Percentiles rank a stretch among this genome's conserved stretches.
Evolutionary conservation across 2,797 vertebrate genomes (phyloP).

Genomic region (Thripadectes ignobilis): DNA sequence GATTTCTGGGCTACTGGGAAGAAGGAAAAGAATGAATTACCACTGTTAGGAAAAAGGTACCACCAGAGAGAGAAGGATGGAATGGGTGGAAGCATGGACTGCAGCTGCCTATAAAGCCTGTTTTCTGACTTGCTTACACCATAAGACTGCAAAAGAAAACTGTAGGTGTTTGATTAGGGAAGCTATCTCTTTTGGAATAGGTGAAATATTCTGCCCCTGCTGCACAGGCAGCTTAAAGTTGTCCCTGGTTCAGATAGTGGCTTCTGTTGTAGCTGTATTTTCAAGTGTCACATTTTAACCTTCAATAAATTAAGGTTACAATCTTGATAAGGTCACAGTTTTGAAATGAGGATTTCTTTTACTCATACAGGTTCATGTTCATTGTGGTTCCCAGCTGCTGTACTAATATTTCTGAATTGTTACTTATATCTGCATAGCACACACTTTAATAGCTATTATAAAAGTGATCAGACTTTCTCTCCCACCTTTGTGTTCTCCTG

Average conservation of each 20-base stretch:
- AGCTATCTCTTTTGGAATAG: neutral
- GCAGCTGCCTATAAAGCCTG: neutral
- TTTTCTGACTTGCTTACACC: neutral
- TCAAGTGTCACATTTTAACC: neutral
- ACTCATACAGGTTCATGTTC: neutral
- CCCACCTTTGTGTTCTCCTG: neutral
- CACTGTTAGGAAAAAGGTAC: neutral
- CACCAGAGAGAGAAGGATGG: neutral
- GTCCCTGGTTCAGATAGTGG: neutral
- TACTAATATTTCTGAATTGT: neutral
- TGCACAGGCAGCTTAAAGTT: neutral
- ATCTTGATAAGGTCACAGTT: neutral
- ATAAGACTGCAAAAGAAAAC: neutral
- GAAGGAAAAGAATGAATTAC: neutral
- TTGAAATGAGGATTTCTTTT: neutral
- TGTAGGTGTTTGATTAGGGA: neutral
- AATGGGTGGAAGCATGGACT: neutral
- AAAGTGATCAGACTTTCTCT: neutral
- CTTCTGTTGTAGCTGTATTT: neutral
- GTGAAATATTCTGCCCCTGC: neutral
- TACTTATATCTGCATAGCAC: fast-evolving
- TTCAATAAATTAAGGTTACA: neutral
- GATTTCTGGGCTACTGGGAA: neutral
- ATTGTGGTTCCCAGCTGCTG: neutral
- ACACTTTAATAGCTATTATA: neutral